Evolutionary conservation across 2,113 vertebrate species (phyloP).

Genomic region (Fukomys damarensis): DNA sequence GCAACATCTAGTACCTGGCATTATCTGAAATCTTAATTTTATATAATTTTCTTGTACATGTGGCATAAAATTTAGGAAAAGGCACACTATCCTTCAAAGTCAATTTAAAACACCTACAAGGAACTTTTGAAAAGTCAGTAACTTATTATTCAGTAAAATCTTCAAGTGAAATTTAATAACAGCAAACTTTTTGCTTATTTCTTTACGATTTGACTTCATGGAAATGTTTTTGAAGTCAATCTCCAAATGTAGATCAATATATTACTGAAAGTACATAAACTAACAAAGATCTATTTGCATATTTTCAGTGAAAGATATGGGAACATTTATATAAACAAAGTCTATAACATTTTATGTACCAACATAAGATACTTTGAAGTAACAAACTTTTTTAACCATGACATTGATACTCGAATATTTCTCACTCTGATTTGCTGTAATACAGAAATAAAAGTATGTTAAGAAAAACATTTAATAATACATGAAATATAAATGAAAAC

Average conservation of each 20-base stretch:
- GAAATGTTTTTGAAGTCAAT: background rate
- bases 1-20: background rate
- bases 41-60: background rate
- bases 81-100: background rate
- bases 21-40: constrained; percentile 38
- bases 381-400: constrained; percentile 46
- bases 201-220: background rate
- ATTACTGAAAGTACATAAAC: background rate
- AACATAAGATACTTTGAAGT: background rate
- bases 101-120: background rate
- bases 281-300: background rate
- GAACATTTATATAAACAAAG: background rate
- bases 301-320: background rate
- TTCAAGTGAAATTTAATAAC: background rate
- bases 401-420: background rate
- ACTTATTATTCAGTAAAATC: background rate
- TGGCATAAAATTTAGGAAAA: background rate
- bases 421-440: background rate
- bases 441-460: background rate
- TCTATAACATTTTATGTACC: background rate
- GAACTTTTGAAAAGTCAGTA: background rate
- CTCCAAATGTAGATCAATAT: background rate
- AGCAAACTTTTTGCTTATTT: background rate
- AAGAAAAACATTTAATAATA: background rate
- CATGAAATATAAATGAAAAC: background rate